Conservation (phyloP, 2,113 vertebrate genomes). For the Tenrec ecaudatus region DNA sequence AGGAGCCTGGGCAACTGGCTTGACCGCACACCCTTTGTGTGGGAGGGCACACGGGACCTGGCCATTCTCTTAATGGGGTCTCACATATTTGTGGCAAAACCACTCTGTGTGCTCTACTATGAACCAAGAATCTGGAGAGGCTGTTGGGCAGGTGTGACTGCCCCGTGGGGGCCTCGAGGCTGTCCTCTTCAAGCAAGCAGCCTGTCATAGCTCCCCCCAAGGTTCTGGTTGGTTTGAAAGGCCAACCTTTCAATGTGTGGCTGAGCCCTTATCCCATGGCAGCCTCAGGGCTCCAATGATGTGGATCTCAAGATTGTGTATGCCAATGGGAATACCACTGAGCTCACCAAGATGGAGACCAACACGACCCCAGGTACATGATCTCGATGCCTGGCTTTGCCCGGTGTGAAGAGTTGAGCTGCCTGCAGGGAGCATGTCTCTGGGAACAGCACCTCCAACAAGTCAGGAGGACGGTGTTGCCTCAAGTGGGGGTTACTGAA, state of each 20-base stretch:
- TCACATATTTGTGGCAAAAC: neutral
- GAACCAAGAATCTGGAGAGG: neutral
- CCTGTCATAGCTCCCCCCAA: neutral
- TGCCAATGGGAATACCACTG: neutral
- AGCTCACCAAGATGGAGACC: neutral
- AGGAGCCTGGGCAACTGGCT: neutral
- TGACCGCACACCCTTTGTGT: neutral
- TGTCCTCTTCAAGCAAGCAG: neutral
- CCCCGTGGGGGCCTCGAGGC: neutral
- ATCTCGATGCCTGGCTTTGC: too few species aligned
- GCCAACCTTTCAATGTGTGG: neutral
- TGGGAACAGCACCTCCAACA: too few species aligned
- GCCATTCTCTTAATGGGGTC: neutral
- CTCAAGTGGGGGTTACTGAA: too few species aligned
- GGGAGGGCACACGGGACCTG: neutral
- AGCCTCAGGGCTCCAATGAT: neutral
- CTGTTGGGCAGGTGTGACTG: neutral
- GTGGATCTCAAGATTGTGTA: accelerated
- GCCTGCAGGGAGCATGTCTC: too few species aligned
- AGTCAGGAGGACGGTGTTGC: too few species aligned
- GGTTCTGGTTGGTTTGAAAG: neutral
- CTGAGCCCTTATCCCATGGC: neutral
- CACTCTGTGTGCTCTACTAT: neutral
- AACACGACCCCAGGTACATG: neutral
- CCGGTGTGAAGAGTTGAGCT: neutral